Conservation (phyloP, 2,888 invertebrate species). For the Nemotelus nigrinus region DNA sequence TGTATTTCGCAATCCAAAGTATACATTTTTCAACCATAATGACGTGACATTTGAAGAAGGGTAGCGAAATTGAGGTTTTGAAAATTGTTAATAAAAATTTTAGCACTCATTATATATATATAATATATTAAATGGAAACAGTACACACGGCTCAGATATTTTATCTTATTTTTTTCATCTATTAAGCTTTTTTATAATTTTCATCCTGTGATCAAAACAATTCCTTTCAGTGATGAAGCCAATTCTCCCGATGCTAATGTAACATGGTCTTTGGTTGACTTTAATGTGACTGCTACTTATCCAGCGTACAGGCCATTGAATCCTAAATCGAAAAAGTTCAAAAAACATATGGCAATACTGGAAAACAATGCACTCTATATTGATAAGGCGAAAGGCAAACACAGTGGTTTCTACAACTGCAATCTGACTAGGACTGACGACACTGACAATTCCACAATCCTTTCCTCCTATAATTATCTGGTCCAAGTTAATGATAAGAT, state of each 20-base stretch:
- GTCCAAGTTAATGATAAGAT: slow-evolving; percentile 18
- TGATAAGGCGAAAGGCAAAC: slow-evolving; percentile 24
- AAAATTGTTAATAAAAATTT: too few relatives aligned
- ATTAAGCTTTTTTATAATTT: background rate
- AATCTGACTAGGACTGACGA: slow-evolving; percentile 10
- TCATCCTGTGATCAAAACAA: background rate
- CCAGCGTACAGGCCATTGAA: slow-evolving; percentile 24
- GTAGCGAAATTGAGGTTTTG: too few relatives aligned
- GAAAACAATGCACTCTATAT: slow-evolving; percentile 39
- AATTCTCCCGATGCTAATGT: background rate
- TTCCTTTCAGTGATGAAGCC: slow-evolving; percentile 30
- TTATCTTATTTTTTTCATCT: background rate
- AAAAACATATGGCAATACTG: slow-evolving; percentile 33
- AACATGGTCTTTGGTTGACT: slow-evolving; percentile 34
- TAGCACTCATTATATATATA: background rate
- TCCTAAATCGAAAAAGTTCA: slow-evolving; percentile 39
- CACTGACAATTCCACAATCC: slow-evolving; percentile 20
- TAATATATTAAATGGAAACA: background rate
- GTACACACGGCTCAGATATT: background rate
- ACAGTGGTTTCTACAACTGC: slow-evolving; percentile 43
- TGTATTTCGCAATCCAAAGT: too few relatives aligned
- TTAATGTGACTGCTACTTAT: background rate
- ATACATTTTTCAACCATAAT: too few relatives aligned
- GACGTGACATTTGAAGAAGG: too few relatives aligned
- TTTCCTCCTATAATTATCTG: slow-evolving; percentile 30